phyloP scores from a whole-genome alignment of 2,888 invertebrate genomes.

The Chymomyza fuscimana region DNA sequence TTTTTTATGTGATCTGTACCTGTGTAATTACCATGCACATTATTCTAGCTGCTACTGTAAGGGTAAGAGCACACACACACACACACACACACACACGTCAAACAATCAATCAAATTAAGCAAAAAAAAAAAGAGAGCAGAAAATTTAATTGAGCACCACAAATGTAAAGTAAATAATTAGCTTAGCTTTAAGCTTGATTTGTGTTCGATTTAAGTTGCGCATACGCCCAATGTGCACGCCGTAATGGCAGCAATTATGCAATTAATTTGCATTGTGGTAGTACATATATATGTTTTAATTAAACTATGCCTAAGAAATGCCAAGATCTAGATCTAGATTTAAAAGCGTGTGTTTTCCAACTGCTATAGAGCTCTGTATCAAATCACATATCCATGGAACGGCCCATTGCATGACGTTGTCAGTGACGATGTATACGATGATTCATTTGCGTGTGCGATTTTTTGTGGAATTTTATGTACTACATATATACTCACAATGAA shows the following conservation, averaged over 20 bases:
- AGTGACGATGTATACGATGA: background rate
- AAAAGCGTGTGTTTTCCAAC: background rate
- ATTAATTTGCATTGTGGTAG: background rate
- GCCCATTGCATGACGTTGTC: background rate
- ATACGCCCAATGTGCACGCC: background rate
- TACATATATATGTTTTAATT: background rate
- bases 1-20: too few relatives aligned
- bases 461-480: background rate
- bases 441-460: background rate
- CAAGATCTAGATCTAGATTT: background rate
- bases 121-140: too few relatives aligned
- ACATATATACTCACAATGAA: background rate
- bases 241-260: background rate
- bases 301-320: background rate
- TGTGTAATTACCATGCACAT: too few relatives aligned
- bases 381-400: background rate
- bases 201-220: background rate
- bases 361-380: background rate
- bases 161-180: background rate
- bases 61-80: too few relatives aligned
- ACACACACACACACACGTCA: too few relatives aligned
- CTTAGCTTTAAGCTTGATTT: background rate
- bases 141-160: background rate
- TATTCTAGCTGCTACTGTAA: too few relatives aligned
- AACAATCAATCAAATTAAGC: too few relatives aligned